phyloP scores from a whole-genome alignment of 2,797 vertebrate species.

The Aulostomus chinensis region DNA sequence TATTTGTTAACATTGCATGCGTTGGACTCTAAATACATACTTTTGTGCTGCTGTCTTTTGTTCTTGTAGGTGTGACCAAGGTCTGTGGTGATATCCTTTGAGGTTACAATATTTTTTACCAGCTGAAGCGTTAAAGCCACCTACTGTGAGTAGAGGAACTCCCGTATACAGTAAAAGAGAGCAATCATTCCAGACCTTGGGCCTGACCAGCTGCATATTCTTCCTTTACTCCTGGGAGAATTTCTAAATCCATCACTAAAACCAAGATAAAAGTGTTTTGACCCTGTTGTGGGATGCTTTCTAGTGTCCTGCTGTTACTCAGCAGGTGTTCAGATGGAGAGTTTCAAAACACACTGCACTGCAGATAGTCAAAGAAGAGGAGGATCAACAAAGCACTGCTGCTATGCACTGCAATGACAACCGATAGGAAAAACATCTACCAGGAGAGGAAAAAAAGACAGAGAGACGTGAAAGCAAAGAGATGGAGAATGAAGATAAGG shows the following conservation, averaged over 20 bases:
- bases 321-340: slow-evolving; percentile 71
- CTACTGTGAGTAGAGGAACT: slow-evolving; percentile 56
- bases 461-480: slow-evolving; percentile 8
- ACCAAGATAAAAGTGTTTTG: slow-evolving; percentile 74
- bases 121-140: no score
- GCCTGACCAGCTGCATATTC: slow-evolving; percentile 61
- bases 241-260: slow-evolving; percentile 68
- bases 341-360: slow-evolving; percentile 71
- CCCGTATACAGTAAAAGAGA: slow-evolving; percentile 37
- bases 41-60: no score
- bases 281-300: slow-evolving; percentile 69
- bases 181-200: slow-evolving; percentile 33
- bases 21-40: no score
- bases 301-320: slow-evolving; percentile 70
- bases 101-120: no score
- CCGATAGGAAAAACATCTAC: slow-evolving; percentile 63
- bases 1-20: no score
- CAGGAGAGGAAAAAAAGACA: slow-evolving; percentile 15
- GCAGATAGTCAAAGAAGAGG: slow-evolving; percentile 69
- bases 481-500: slow-evolving; percentile 4
- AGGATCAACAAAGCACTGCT: slow-evolving; percentile 69
- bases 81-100: no score
- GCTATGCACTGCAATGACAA: slow-evolving; percentile 63
- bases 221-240: slow-evolving; percentile 62
- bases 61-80: no score